Conservation (phyloP, 2,113 vertebrate genomes). For the Callocephalon fimbriatum region DNA sequence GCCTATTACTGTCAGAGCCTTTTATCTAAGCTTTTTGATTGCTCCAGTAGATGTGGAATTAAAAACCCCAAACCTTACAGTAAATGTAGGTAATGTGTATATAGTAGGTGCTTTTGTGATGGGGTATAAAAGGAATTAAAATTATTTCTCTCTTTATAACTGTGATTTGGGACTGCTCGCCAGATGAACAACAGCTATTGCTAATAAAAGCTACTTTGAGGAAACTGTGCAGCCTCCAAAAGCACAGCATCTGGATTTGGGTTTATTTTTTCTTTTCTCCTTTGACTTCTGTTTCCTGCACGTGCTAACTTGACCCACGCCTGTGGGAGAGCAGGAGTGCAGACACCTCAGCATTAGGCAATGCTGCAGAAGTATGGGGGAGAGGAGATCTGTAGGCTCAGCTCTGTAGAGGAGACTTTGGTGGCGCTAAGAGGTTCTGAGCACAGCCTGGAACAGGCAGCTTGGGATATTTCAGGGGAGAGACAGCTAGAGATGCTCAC, state of each 20-base stretch:
- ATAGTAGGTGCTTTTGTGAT: not conserved
- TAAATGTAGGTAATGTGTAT: not conserved
- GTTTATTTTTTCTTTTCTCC: not conserved
- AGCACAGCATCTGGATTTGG: not conserved
- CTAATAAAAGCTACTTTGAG: constrained; percentile 24
- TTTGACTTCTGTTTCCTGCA: constrained; percentile 13
- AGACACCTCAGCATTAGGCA: not conserved
- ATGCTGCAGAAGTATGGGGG: constrained; percentile 30
- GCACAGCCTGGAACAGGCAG: constrained; percentile 63
- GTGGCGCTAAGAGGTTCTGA: constrained; percentile 62
- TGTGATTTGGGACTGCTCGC: not conserved
- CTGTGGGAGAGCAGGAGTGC: not conserved
- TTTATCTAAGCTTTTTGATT: constrained; percentile 72
- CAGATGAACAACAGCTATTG: constrained; percentile 16
- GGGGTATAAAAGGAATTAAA: not conserved
- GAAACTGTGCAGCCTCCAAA: constrained; percentile 11
- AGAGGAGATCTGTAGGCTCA: constrained; percentile 14
- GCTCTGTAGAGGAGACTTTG: constrained; percentile 38
- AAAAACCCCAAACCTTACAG: not conserved
- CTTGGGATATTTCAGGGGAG: constrained; percentile 46
- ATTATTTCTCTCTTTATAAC: not conserved
- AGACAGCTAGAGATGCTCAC: constrained; percentile 3
- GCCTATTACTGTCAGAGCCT: constrained; percentile 79
- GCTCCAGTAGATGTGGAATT: not conserved
- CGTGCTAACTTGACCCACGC: constrained; percentile 3